Conservation (phyloP, 1,140 invertebrate genomes). For the Drosophila ficusphila region DNA sequence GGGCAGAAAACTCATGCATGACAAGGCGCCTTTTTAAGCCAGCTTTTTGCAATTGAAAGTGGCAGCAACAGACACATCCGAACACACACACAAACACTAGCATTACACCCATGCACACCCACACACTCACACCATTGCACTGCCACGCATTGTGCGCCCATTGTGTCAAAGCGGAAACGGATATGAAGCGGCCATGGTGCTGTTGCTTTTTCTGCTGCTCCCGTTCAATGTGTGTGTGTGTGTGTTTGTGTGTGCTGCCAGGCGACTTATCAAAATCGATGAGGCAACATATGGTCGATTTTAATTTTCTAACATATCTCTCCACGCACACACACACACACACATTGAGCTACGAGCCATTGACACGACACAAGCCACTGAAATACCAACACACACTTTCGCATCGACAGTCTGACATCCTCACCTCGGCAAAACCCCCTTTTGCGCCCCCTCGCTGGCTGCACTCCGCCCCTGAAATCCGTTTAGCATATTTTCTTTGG, state of each 20-base stretch:
- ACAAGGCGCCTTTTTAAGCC: slow-evolving; percentile 67
- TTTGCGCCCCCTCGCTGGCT: slow-evolving; percentile 6
- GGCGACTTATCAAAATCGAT: slow-evolving; percentile 79
- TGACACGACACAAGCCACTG: slow-evolving; percentile 39
- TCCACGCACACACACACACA: slow-evolving; percentile 30
- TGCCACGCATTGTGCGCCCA: slow-evolving; percentile 56
- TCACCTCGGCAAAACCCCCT: slow-evolving; percentile 11
- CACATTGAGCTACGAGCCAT: slow-evolving; percentile 17
- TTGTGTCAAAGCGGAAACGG: slow-evolving; percentile 74
- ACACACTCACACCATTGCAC: slow-evolving; percentile 7
- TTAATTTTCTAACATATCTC: slow-evolving; percentile 78
- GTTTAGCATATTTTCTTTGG: slow-evolving; percentile 81
- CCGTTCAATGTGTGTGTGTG: no score
- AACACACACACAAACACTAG: slow-evolving; percentile 7
- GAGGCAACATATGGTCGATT: slow-evolving; percentile 79
- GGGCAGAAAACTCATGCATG: slow-evolving; percentile 71
- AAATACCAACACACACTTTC: slow-evolving; percentile 1
- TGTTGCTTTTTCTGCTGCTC: slow-evolving; percentile 10
- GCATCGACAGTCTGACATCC: slow-evolving; percentile 12
- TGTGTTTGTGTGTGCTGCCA: slow-evolving; percentile 5
- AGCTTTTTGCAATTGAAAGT: slow-evolving; percentile 73
- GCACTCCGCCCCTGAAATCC: slow-evolving; percentile 53
- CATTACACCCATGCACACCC: neutral
- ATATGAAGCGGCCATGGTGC: slow-evolving; percentile 69
- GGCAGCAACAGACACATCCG: slow-evolving; percentile 23